Base-by-base conservation (phyloP, 2,888 invertebrate species). In the Tetragnatha montana region DNA sequence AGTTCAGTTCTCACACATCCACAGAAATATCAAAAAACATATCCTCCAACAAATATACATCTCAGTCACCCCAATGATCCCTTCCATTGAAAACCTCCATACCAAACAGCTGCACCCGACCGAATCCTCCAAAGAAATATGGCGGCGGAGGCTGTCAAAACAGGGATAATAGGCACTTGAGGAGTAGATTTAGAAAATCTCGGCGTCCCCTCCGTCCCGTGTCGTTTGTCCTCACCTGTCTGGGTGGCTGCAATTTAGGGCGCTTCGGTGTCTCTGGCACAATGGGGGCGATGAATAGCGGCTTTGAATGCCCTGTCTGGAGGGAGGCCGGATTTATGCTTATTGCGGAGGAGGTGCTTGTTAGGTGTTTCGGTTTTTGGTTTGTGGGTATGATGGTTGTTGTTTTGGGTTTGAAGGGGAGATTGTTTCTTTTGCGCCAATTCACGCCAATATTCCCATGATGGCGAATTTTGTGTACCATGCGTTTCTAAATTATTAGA, bases 151-250 rank as follows among this genome's bases (percentile, higher is more conserved):
- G 73, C 86, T 86, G 86, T 86, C 86, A 86, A 86, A 78, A 80
- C 80, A 73, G n/a, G 71, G 86, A 86, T 86, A 86, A 86, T 80
- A 86, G 73, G 76, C 86, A 86, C 70, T 86, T 86, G 51, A 51
- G 47, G 8, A 71, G 70, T 71, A 80, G 79, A 80, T 86, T 86
- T 79, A 60, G 51, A 50, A 50, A 50, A 71, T 71, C 50, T 73
- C 69, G 49, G 50, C 6, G 83, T n/a, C 35, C 49, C 47, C 69
- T 19, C 21, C 6, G 83, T n/a, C 35, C 49, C 47, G 76, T 76
- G 76, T 76, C 83, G 51, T 84, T 76, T 84, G 69, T 84, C 68
- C 69, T 75, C 76, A 84, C 82, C 82, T 82, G 82, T 51, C 82
- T 50, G 35, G n/a, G 60, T 21, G 51, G 71, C n/a, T 47, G 73